phyloP scores from a whole-genome alignment of 1,140 invertebrate species.

The Drosophila trapezifrons region DNA sequence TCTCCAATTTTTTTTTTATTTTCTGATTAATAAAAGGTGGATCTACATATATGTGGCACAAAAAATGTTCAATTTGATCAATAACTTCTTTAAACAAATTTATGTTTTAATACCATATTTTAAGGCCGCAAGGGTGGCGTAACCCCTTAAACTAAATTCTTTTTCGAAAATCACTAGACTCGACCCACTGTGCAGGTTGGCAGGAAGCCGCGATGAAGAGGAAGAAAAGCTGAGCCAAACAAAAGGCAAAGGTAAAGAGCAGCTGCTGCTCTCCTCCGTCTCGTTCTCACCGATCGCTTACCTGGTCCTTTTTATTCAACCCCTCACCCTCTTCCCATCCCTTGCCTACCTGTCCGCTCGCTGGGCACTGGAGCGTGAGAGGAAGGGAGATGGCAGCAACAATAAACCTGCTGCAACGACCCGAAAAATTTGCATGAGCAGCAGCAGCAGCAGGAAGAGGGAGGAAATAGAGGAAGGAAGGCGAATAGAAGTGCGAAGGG shows the following conservation, averaged over 20 bases:
- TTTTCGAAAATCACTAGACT: not conserved
- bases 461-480: slow-evolving; percentile 5
- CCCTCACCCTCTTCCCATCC: slow-evolving; percentile 2
- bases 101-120: too few relatives aligned
- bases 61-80: too few relatives aligned
- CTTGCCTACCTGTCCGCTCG: slow-evolving; percentile 18
- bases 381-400: slow-evolving; percentile 25
- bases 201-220: slow-evolving; percentile 31
- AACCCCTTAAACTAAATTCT: too few relatives aligned
- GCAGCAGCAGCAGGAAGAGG: not conserved
- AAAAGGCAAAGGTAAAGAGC: slow-evolving; percentile 32
- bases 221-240: slow-evolving; percentile 48
- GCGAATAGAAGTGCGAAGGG: not conserved
- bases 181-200: slow-evolving; percentile 15
- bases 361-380: slow-evolving; percentile 3
- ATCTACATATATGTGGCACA: too few relatives aligned
- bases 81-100: too few relatives aligned
- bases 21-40: too few relatives aligned
- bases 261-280: slow-evolving; percentile 21
- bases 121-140: too few relatives aligned
- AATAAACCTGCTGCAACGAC: slow-evolving; percentile 43
- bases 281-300: slow-evolving; percentile 37
- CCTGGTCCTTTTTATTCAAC: slow-evolving; percentile 31
- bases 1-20: too few relatives aligned
- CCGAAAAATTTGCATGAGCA: slow-evolving; percentile 44